Percentiles rank a stretch among this genome's conserved stretches.
phyloP scores from a whole-genome alignment of 2,888 invertebrate genomes.

The Mesorhabditis spiculigera region DNA sequence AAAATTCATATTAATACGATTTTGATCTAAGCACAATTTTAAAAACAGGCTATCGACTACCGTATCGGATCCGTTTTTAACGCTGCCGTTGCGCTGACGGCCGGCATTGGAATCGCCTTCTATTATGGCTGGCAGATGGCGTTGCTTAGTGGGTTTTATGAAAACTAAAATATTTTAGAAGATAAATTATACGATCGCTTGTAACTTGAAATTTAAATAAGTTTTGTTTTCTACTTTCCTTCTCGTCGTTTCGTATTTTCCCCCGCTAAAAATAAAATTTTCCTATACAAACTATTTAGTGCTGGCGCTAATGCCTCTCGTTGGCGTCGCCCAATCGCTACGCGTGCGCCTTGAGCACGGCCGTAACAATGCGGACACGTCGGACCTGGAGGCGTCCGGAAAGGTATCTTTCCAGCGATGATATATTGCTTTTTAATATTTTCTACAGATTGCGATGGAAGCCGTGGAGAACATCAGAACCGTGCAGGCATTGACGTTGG shows the following conservation, averaged over 20 bases:
- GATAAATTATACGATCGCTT: too few species aligned
- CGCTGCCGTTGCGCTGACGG: constrained; percentile 58
- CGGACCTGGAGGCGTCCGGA: constrained; percentile 64
- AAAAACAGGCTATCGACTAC: constrained; percentile 60
- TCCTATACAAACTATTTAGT: too few species aligned
- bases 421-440: too few species aligned
- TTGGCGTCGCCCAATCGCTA: constrained; percentile 58
- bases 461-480: constrained; percentile 61
- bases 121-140: constrained; percentile 63
- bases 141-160: constrained; percentile 17
- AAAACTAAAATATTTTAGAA: too few species aligned
- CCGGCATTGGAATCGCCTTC: constrained; percentile 61
- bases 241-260: too few species aligned
- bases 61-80: constrained; percentile 60
- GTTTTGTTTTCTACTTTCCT: too few species aligned
- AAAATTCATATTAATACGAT: too few species aligned
- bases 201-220: too few species aligned
- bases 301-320: constrained; percentile 59
- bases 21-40: neutral
- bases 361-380: constrained; percentile 61
- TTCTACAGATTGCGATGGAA: constrained; percentile 61
- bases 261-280: too few species aligned
- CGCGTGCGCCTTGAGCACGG: constrained; percentile 61
- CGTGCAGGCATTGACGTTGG: constrained; percentile 60
- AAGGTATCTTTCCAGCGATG: too few species aligned